A percentile compares a stretch with the other conserved stretches of the same genome.
These are phyloP conservation scores for Mergus octosetaceus DNA, from an alignment of 2,797 vertebrate genomes.

Conservation along the genomic window DNA sequence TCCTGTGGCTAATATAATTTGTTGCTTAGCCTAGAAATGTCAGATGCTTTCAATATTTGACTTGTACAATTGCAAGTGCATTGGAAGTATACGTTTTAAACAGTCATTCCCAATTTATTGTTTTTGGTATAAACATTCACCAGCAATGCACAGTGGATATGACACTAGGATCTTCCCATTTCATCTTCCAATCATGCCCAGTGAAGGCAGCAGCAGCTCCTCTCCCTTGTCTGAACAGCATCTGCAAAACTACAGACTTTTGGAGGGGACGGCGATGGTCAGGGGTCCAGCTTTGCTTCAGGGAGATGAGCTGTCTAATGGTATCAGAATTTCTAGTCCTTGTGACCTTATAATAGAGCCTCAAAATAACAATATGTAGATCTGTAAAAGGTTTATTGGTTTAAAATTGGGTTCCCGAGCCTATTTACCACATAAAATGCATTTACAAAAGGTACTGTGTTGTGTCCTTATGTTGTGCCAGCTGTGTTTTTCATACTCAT, in stretches of 20 bases:
- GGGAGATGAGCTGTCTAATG: not conserved
- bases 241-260: not conserved
- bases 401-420: not conserved
- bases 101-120: not conserved
- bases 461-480: not conserved
- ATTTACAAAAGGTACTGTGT: not conserved
- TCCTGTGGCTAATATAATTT: conserved; percentile 41
- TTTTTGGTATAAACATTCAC: not conserved
- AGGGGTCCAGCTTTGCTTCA: not conserved
- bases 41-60: conserved; percentile 26
- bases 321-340: not conserved
- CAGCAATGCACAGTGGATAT: not conserved
- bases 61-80: not conserved
- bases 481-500: not conserved
- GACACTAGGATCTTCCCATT: not conserved
- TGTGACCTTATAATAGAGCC: not conserved
- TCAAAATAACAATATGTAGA: not conserved
- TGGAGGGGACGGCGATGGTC: not conserved
- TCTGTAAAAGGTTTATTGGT: not conserved
- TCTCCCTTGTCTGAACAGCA: not conserved
- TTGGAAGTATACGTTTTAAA: not conserved
- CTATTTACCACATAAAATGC: not conserved
- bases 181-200: not conserved
- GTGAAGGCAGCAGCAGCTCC: not conserved
- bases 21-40: conserved; percentile 39